Evolutionary conservation across 2,113 vertebrate genomes (phyloP).

Genomic region (Toxotes jaculatrix): DNA sequence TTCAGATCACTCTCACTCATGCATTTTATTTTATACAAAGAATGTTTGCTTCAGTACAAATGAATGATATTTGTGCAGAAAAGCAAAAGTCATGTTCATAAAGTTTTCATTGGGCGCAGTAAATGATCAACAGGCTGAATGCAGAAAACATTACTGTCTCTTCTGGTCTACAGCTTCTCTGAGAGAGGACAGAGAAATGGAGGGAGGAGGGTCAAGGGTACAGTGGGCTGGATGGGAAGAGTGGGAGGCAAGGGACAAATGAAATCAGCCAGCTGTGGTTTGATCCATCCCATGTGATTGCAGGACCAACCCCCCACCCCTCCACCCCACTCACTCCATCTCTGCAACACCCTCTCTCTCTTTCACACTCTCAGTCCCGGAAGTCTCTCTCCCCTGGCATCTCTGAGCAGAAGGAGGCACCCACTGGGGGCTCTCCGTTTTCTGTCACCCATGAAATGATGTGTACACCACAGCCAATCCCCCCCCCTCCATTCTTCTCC

Average conservation of each 20-base stretch:
- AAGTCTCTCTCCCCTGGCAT: conserved; percentile 56
- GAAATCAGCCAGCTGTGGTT: conserved; percentile 80
- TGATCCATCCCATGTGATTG: conserved; percentile 74
- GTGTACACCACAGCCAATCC: conserved; percentile 42
- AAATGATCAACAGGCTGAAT: conserved; percentile 42
- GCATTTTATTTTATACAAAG: neutral
- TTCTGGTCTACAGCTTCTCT: conserved; percentile 9
- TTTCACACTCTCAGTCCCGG: conserved; percentile 47
- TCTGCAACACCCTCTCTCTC: conserved; percentile 34
- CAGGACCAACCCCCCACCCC: conserved; percentile 22
- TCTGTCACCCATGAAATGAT: conserved; percentile 80
- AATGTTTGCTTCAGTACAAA: neutral
- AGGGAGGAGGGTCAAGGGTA: conserved; percentile 49
- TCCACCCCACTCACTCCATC: conserved; percentile 24
- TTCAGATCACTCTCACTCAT: neutral
- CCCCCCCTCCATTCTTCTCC: conserved; percentile 6
- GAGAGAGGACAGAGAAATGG: conserved; percentile 38
- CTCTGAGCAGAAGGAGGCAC: conserved; percentile 66
- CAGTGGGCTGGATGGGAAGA: conserved; percentile 49
- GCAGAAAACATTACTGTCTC: conserved; percentile 2
- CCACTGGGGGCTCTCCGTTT: conserved; percentile 67
- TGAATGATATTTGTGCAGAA: neutral
- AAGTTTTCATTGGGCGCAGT: conserved; percentile 6
- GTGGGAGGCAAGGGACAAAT: conserved; percentile 68
- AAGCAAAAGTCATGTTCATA: neutral